A percentile compares a stretch with the other conserved stretches of the same genome.
Conservation (phyloP, 2,888 invertebrate species). For the Ormyrus labotus region DNA sequence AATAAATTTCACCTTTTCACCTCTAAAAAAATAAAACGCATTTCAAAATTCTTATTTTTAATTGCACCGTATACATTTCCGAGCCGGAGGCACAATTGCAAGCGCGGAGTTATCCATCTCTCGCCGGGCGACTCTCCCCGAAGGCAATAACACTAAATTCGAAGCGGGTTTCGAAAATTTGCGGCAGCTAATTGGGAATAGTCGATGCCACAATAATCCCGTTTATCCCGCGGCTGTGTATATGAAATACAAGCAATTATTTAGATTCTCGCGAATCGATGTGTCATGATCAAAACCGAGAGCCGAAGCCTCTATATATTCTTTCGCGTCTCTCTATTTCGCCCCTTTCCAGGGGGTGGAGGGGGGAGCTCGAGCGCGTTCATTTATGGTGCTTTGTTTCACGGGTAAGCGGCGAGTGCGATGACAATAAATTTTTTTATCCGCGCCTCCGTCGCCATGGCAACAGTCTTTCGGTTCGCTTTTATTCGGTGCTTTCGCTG, state of each 20-base stretch:
- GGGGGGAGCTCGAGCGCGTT: not conserved
- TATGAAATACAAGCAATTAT: not conserved
- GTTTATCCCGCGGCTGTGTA: constrained; percentile 5
- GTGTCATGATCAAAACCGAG: constrained; percentile 1
- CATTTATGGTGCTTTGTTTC: constrained; percentile 20
- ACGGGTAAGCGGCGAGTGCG: not conserved
- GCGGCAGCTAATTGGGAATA: constrained; percentile 36
- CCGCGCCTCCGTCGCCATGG: no score
- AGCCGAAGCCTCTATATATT: not conserved
- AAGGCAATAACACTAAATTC: no score
- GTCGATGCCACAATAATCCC: constrained; percentile 42
- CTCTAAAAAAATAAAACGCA: no score
- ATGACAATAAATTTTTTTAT: constrained; percentile 18
- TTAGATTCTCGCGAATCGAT: not conserved
- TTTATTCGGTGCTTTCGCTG: not conserved
- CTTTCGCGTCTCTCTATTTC: not conserved
- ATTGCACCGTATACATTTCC: no score
- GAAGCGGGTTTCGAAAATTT: not conserved
- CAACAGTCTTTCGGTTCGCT: not conserved
- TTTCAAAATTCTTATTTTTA: no score
- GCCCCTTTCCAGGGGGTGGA: not conserved
- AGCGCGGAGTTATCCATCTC: no score
- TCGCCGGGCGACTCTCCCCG: no score
- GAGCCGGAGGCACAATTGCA: no score
- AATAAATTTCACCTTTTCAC: no score